Evolutionary conservation across 2,113 vertebrate species (phyloP), one percentile per base, ranked within the genome.

Genomic region (Saccopteryx bilineata): DNA sequence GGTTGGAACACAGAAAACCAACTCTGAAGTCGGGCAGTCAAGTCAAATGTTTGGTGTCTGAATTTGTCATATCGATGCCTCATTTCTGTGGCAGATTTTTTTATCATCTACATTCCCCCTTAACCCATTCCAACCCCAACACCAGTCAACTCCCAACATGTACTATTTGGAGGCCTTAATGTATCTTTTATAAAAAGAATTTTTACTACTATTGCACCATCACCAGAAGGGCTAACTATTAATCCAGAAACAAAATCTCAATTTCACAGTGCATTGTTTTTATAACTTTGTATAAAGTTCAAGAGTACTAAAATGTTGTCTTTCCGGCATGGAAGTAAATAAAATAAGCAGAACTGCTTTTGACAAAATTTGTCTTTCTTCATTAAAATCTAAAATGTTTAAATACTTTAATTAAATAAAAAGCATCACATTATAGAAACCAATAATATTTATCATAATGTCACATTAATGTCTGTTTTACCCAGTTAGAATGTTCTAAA

Each of bases 271-370:
- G 19, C 13, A 79, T 68, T 88, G 19, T 85, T 93, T 46, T 88
- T 33, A 60, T 5, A 94, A n/a, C 24, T 71, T 94, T 90, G 13
- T 90, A 39, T 65, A 80, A 74, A 9, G 21, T 13, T 65, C 31
- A 74, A 65, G 79, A 87, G 4, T 69, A 85, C 24, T 5, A 52
- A 94, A 89, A 52, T 48, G 9, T 82, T 86, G 24, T 46, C 3
- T 94, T 87, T 85, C 76, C 85, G 80, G 48, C 78, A 87, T 75
- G 26, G 21, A 87, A 87, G 31, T 92, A 79, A 75, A 80, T 63
- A 86, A 86, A 86, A 87, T 89, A 58, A 89, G 9, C n/a, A 78
- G n/a, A 93, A 79, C 9, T 61, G 7, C 39, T 48, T 54, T 54
- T 28, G n/a, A 66, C 7, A 91, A 87, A 95, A 81, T 72, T 46